Base-by-base conservation (phyloP, 1,140 invertebrate genomes). In the Calephelis virginiensis region DNA sequence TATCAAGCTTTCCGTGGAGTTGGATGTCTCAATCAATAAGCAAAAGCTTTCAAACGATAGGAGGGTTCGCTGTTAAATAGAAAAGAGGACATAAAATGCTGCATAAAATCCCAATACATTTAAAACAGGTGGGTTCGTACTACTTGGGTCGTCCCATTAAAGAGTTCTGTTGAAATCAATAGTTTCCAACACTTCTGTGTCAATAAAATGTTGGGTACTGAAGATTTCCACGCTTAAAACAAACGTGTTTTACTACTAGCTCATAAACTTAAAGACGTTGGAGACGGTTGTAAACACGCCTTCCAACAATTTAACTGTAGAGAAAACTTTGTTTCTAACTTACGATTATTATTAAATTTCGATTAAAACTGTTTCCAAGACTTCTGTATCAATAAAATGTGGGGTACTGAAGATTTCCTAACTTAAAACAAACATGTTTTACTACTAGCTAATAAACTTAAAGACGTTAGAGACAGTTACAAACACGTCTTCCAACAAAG, bases 41-140 rank as follows among this genome's bases (percentile, higher is more conserved):
- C 49, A 17, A 49, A 64, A 64, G 63, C 40, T 64, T 37, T 64
- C 38, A 64, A 50, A 50, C 63, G 50, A 64, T 53, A 49, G 48
- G 38, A 63, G 12, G 40, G 49, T 38, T 14, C 37, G 49, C 66
- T 73, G 66, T 70, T 73, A 71, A 73, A 71, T 71, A 68, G 68
- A 66, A 64, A 64, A 50, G 66, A 60, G 61, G 67, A 72, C 64
- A 72, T 75, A 73, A 75, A 75, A 71, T 70, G 50, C 64, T 64
- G 68, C 71, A 73, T 75, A 75, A 75, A 75, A 64, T 67, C 61
- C 63, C 68, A 68, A 67, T 73, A 72, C 66, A 68, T 62, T 75
- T 70, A 71, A 71, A 71, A 68, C 73, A 75, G 73, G 73, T 75
- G 73, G 66, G 68, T 60, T 47, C 64, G 64, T 65, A 71, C 62